A percentile compares a stretch with the other conserved stretches of the same genome.
Evolutionary conservation across 2,113 vertebrate genomes (phyloP).

Genomic region (Miniopterus natalensis): DNA sequence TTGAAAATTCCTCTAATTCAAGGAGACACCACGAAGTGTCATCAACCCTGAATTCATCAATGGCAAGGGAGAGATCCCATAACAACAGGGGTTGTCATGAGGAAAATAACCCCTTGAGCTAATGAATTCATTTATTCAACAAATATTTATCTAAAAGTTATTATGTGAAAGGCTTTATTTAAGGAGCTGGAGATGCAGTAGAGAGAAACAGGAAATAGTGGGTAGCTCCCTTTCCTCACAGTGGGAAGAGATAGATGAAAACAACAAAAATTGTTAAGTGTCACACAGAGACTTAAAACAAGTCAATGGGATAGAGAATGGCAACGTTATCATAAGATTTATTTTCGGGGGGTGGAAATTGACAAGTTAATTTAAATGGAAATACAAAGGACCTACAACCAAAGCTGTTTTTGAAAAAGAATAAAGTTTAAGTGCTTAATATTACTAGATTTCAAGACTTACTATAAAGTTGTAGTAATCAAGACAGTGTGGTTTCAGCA

Average conservation of each 20-base stretch:
- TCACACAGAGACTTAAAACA: background rate
- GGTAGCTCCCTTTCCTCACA: background rate
- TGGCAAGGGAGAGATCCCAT: background rate
- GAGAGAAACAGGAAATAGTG: background rate
- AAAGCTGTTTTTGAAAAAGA: background rate
- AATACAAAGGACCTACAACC: background rate
- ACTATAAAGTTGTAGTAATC: background rate
- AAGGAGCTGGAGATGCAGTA: background rate
- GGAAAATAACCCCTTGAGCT: background rate
- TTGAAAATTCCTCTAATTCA: background rate
- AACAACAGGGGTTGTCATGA: background rate
- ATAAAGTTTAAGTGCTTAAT: background rate
- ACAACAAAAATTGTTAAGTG: background rate
- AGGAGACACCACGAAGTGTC: background rate
- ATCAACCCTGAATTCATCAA: background rate
- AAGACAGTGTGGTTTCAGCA: background rate
- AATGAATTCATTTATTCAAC: background rate
- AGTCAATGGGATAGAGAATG: background rate
- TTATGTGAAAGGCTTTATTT: background rate
- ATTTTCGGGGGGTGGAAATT: background rate
- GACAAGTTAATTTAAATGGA: background rate
- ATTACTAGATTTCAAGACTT: background rate
- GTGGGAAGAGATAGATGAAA: background rate
- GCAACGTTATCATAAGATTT: background rate
- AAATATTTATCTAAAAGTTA: background rate